Conservation (phyloP, 2,797 vertebrate genomes). For the Knipowitschia caucasica region DNA sequence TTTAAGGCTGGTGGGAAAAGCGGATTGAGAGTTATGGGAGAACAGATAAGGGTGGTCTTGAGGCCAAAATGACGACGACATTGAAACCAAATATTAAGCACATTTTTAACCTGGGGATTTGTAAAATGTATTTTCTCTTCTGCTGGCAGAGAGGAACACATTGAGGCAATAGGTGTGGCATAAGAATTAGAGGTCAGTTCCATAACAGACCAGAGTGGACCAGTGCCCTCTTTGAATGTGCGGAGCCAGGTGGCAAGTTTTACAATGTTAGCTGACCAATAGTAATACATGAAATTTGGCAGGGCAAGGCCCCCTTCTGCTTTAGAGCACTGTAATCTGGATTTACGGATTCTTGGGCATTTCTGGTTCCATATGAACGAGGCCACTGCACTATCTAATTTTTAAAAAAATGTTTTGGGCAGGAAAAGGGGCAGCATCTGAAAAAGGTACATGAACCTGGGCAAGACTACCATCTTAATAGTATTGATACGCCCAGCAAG, state of each 20-base stretch:
- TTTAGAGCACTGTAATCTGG: neutral
- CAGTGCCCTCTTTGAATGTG: neutral
- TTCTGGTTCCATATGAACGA: neutral
- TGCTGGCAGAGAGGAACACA: neutral
- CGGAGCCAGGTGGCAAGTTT: neutral
- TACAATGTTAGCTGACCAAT: neutral
- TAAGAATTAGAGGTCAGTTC: neutral
- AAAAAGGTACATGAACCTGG: neutral
- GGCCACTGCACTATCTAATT: neutral
- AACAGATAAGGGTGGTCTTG: neutral
- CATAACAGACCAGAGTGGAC: neutral
- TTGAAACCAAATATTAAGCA: neutral
- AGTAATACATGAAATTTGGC: neutral
- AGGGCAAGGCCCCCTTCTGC: neutral
- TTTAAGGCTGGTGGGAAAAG: neutral
- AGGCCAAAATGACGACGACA: neutral
- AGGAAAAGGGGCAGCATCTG: neutral
- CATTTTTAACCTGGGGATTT: neutral
- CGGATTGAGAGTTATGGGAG: neutral
- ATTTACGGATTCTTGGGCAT: neutral
- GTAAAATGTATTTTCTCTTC: no score
- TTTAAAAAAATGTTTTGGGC: neutral
- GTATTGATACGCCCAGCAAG: neutral
- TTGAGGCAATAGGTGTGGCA: neutral
- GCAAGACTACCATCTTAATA: neutral